These are phyloP conservation scores for Phorcus lineatus DNA, from an alignment of 2,888 invertebrate genomes.

Conservation along the genomic window DNA sequence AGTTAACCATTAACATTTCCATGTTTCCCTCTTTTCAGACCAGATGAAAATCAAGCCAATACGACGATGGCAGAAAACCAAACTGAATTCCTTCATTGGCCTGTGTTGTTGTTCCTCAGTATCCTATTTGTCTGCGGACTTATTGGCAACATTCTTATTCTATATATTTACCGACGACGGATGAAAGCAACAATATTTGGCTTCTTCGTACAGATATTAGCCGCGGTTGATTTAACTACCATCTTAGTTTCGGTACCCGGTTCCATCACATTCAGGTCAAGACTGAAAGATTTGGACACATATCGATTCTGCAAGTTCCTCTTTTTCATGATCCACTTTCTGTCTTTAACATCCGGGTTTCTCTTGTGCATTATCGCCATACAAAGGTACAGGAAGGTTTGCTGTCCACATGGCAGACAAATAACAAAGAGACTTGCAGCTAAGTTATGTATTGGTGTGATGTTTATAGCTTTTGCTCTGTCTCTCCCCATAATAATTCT, in stretches of 20 bases:
- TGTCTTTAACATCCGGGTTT: background rate
- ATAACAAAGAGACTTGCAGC: background rate
- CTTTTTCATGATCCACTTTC: background rate
- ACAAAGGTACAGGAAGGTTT: background rate
- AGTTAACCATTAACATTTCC: too few species aligned
- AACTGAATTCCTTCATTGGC: background rate
- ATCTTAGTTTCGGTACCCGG: background rate
- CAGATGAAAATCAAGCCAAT: too few species aligned
- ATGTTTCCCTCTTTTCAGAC: too few species aligned
- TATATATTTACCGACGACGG: background rate
- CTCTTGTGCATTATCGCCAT: background rate
- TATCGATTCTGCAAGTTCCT: background rate
- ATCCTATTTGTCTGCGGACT: background rate
- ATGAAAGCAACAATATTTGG: background rate
- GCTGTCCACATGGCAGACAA: background rate
- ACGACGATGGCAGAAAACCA: too few species aligned
- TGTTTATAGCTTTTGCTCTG: background rate
- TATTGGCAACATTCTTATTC: background rate
- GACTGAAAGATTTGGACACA: background rate
- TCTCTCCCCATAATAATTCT: background rate
- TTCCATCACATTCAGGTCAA: background rate
- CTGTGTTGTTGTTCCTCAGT: background rate
- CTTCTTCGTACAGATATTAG: background rate
- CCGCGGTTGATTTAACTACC: background rate
- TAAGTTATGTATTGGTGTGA: background rate